Percentiles rank a stretch among this genome's conserved stretches.
Evolutionary conservation across 2,888 invertebrate genomes (phyloP).

Genomic region (Sisyra nigra): DNA sequence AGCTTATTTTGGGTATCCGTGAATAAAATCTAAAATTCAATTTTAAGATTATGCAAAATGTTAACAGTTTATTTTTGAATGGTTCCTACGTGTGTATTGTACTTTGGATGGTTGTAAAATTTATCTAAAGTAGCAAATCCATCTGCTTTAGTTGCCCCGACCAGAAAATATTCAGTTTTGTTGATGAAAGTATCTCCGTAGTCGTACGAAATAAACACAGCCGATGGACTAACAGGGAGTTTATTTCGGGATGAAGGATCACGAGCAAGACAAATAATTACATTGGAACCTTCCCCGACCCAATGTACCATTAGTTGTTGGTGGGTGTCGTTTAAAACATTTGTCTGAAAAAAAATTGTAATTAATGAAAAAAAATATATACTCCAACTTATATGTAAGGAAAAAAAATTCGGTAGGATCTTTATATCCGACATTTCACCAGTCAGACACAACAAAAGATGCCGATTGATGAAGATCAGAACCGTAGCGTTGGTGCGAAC

Average conservation of each 20-base stretch:
- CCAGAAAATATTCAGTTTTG: slow-evolving; percentile 49
- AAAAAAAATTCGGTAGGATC: too few relatives aligned
- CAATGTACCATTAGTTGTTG: slow-evolving; percentile 84
- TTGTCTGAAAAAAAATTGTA: slow-evolving; percentile 38
- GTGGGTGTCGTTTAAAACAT: slow-evolving; percentile 67
- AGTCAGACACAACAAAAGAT: too few relatives aligned
- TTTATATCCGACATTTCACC: too few relatives aligned
- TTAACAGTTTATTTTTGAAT: not conserved
- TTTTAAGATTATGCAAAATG: slow-evolving; percentile 2
- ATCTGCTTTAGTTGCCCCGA: slow-evolving; percentile 33
- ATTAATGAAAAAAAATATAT: too few relatives aligned
- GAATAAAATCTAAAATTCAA: slow-evolving; percentile 60
- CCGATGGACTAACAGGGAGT: slow-evolving; percentile 38
- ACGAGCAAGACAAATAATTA: slow-evolving; percentile 71
- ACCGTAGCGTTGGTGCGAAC: too few relatives aligned
- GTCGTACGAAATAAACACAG: slow-evolving; percentile 73
- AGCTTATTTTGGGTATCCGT: slow-evolving; percentile 62
- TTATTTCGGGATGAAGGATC: slow-evolving; percentile 41
- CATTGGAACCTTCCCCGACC: slow-evolving; percentile 77
- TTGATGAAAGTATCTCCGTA: slow-evolving; percentile 69
- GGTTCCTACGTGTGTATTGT: slow-evolving; percentile 58
- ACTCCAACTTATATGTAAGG: too few relatives aligned
- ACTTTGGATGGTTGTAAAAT: slow-evolving; percentile 71
- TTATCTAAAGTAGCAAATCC: slow-evolving; percentile 60
- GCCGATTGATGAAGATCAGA: too few relatives aligned